phyloP scores from a whole-genome alignment of 2,113 vertebrate genomes.

The Callionymus lyra region DNA sequence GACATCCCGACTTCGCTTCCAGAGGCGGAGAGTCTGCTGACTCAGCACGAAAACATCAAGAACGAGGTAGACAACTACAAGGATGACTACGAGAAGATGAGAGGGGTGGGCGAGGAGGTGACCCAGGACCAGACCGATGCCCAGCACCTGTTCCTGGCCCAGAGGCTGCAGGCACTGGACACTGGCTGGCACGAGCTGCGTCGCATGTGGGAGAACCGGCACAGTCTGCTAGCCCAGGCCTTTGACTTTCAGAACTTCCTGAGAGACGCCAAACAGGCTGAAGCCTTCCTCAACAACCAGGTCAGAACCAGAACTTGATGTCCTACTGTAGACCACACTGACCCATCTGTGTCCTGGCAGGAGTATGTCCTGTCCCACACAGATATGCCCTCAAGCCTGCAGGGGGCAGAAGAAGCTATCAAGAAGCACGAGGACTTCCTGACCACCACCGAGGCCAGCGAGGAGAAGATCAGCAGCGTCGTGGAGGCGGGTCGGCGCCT shows the following conservation, averaged over 20 bases:
- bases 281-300: constrained; percentile 89
- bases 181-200: constrained; percentile 88
- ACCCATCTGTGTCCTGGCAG: constrained; percentile 57
- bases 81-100: constrained; percentile 79
- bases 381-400: constrained; percentile 83
- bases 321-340: too few relatives aligned
- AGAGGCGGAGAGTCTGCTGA: constrained; percentile 78
- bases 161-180: constrained; percentile 83
- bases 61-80: constrained; percentile 88
- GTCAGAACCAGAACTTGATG: constrained; percentile 47
- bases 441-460: constrained; percentile 86
- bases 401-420: constrained; percentile 81
- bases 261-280: constrained; percentile 83
- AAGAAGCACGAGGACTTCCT: constrained; percentile 89
- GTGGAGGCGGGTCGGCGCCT: constrained; percentile 79
- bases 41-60: constrained; percentile 80
- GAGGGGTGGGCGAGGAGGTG: constrained; percentile 79
- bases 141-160: constrained; percentile 82
- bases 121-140: constrained; percentile 81
- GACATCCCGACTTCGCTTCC: constrained; percentile 80
- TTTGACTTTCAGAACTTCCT: constrained; percentile 86
- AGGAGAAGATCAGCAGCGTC: constrained; percentile 80
- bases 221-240: constrained; percentile 79
- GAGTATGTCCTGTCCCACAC: constrained; percentile 86
- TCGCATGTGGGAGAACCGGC: constrained; percentile 89